Percentiles rank a stretch among this genome's conserved stretches.
These are phyloP conservation scores for Ornithoptera priamus DNA, from an alignment of 2,888 invertebrate species.

Conservation along the genomic window DNA sequence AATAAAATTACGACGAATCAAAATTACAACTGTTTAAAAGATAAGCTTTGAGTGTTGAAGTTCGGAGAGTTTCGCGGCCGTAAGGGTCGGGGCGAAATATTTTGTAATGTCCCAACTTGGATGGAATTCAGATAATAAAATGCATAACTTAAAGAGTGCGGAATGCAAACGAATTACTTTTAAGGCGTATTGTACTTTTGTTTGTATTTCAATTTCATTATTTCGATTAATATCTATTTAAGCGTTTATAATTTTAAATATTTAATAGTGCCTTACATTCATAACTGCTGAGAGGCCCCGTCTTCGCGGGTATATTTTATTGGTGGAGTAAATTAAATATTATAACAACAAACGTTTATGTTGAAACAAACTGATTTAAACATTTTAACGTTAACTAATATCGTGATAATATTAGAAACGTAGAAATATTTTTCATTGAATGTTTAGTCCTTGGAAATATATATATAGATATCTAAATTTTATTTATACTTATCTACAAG, in stretches of 20 bases:
- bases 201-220: conserved; percentile 13
- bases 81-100: conserved; percentile 47
- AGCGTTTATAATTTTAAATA: not conserved
- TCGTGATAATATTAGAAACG: no score
- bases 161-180: conserved; percentile 32
- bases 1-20: conserved; percentile 76
- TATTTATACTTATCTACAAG: not conserved
- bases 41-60: conserved; percentile 75
- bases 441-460: not conserved
- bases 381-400: no score
- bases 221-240: not conserved
- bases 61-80: conserved; percentile 58
- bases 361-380: no score
- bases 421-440: not conserved
- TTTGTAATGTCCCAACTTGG: conserved; percentile 48
- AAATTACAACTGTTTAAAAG: conserved; percentile 73
- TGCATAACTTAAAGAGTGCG: conserved; percentile 41
- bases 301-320: no score
- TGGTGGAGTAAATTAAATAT: no score
- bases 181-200: conserved; percentile 21
- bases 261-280: not conserved
- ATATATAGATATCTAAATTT: not conserved
- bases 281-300: not conserved
- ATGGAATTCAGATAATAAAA: conserved; percentile 46
- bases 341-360: no score